These are phyloP conservation scores for Poicephalus gulielmi DNA, from an alignment of 2,113 vertebrate genomes.

Conservation along the genomic window DNA sequence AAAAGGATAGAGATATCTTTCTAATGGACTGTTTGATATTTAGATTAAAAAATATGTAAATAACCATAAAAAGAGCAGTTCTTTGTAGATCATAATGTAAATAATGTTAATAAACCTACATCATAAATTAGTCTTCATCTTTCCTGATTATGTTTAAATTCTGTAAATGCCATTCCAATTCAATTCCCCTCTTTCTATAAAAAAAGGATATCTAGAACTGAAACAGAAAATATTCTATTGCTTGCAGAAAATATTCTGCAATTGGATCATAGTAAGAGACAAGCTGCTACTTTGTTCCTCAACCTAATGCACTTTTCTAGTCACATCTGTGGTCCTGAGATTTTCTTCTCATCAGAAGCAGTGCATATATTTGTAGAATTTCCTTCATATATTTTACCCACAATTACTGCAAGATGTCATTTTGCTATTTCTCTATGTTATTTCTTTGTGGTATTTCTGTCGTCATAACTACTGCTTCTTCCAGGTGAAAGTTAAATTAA, in stretches of 20 bases:
- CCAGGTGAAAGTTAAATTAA: background rate
- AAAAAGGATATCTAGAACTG: background rate
- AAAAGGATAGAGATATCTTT: background rate
- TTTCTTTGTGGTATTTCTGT: background rate
- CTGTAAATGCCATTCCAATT: background rate
- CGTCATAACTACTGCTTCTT: background rate
- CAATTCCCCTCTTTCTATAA: background rate
- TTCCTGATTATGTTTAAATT: background rate
- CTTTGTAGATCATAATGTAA: background rate
- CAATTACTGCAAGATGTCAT: background rate
- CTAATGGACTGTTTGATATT: background rate
- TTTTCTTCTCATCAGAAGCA: background rate
- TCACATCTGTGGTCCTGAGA: background rate
- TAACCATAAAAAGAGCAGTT: background rate
- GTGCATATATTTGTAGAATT: background rate
- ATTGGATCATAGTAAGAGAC: background rate
- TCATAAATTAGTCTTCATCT: background rate
- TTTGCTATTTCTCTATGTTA: background rate
- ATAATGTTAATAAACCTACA: background rate
- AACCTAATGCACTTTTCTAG: background rate
- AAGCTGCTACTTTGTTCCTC: background rate
- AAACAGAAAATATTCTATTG: background rate
- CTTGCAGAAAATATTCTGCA: background rate
- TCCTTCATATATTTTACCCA: background rate
- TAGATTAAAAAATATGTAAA: background rate